phyloP scores from a whole-genome alignment of 1,140 invertebrate species.

The Scaptomyza hsui region DNA sequence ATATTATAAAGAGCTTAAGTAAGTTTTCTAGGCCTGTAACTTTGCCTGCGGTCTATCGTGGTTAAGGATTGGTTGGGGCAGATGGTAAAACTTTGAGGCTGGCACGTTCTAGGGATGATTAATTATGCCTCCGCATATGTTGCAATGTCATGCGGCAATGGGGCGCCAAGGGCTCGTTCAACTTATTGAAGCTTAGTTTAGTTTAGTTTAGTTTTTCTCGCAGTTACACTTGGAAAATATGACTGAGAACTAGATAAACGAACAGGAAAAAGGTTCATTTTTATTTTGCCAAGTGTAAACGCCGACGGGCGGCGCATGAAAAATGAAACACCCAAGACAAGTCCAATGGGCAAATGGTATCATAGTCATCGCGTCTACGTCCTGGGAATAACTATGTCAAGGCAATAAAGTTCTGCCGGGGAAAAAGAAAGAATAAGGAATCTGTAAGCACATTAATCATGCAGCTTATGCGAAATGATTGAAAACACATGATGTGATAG shows the following conservation, averaged over 20 bases:
- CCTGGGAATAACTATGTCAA: constrained; percentile 40
- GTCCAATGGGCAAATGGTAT: constrained; percentile 21
- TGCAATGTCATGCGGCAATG: constrained; percentile 65
- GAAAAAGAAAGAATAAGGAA: constrained; percentile 23
- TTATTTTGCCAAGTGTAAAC: constrained; percentile 16
- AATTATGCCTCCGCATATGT: constrained; percentile 74
- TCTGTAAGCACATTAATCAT: constrained; percentile 69
- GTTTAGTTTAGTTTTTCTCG: constrained; percentile 62
- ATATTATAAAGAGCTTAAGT: constrained; percentile 41
- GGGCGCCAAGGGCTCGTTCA: constrained; percentile 25
- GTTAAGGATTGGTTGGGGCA: background rate
- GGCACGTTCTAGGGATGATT: constrained; percentile 71
- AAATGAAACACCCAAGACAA: constrained; percentile 52
- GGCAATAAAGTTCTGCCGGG: constrained; percentile 45
- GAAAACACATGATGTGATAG: constrained; percentile 57
- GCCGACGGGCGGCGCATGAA: constrained; percentile 49
- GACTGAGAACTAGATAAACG: no score
- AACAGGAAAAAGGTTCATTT: no score
- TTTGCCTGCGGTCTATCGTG: constrained; percentile 32
- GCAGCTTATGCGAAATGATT: constrained; percentile 69
- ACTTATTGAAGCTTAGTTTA: constrained; percentile 65
- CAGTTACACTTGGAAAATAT: constrained; percentile 4
- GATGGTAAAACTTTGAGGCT: constrained; percentile 45
- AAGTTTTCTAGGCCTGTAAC: constrained; percentile 33
- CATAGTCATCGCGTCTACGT: constrained; percentile 13